Conservation (phyloP, 2,888 invertebrate genomes). For the Drosophila parthenogenetica region DNA sequence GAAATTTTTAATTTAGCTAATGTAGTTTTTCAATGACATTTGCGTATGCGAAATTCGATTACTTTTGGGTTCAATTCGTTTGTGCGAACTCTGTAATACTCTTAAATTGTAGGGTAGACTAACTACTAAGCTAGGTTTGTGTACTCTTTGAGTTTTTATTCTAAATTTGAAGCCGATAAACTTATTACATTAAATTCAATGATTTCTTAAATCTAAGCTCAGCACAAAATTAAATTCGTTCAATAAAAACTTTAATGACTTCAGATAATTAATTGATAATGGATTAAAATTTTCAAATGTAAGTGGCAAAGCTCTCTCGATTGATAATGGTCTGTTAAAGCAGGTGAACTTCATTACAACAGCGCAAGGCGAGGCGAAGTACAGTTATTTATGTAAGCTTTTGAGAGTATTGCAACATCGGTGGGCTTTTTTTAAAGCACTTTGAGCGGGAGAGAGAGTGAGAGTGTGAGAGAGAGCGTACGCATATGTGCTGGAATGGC, state of each 20-base stretch:
- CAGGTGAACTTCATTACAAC: not conserved
- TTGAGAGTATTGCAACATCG: conserved; percentile 48
- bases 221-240: not conserved
- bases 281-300: conserved; percentile 3
- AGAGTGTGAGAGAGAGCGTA: conserved; percentile 21
- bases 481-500: conserved; percentile 26
- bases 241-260: not conserved
- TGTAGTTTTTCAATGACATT: conserved; percentile 50
- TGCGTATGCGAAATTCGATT: conserved; percentile 37
- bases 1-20: conserved; percentile 29
- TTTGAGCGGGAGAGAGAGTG: conserved; percentile 19
- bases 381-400: conserved; percentile 7
- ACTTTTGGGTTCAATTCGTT: conserved; percentile 23
- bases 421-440: conserved; percentile 13
- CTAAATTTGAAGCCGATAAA: not conserved
- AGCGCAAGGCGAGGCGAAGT: not conserved
- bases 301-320: not conserved
- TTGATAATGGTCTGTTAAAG: not conserved
- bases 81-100: conserved; percentile 16
- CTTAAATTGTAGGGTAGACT: not conserved
- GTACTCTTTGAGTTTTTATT: not conserved
- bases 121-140: not conserved
- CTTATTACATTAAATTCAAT: not conserved
- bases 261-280: not conserved
- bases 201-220: not conserved